phyloP scores from a whole-genome alignment of 2,888 invertebrate genomes.

The Junonia oenone region DNA sequence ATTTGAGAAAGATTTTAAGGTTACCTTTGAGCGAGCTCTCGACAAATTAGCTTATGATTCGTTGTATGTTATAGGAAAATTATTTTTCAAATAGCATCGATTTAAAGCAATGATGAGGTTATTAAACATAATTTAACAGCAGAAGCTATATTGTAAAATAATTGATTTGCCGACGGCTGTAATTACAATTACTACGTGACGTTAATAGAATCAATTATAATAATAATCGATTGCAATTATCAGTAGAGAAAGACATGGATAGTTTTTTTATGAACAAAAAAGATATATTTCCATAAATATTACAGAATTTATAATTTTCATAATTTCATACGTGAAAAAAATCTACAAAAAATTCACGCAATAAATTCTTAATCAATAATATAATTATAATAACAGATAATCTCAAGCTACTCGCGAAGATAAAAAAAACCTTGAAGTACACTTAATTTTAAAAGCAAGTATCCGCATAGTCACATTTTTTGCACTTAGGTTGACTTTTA shows the following conservation, averaged over 20 bases:
- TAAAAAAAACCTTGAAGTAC: constrained; percentile 9
- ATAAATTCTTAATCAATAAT: constrained; percentile 1
- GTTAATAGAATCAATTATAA: constrained; percentile 15
- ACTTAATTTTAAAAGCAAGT: constrained; percentile 20
- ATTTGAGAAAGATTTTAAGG: too few species aligned
- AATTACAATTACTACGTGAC: constrained; percentile 9
- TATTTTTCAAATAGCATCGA: constrained; percentile 8
- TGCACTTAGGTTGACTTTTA: constrained; percentile 8
- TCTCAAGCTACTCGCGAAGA: neutral
- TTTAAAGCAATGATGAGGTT: constrained; percentile 7
- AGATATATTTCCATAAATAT: neutral
- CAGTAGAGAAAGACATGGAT: neutral
- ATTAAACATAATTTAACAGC: constrained; percentile 17
- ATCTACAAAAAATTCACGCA: neutral
- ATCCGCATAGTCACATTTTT: constrained; percentile 25
- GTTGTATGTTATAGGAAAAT: constrained; percentile 4
- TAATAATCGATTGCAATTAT: constrained; percentile 13
- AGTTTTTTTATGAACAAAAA: neutral
- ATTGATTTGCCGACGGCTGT: constrained; percentile 17
- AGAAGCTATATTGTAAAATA: constrained; percentile 13
- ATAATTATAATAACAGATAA: neutral
- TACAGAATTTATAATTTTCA: neutral
- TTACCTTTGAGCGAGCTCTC: too few species aligned
- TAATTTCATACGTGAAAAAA: neutral
- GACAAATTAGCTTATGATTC: too few species aligned